Base-by-base conservation (phyloP, 2,113 vertebrate genomes). In the Brachionichthys hirsutus region DNA sequence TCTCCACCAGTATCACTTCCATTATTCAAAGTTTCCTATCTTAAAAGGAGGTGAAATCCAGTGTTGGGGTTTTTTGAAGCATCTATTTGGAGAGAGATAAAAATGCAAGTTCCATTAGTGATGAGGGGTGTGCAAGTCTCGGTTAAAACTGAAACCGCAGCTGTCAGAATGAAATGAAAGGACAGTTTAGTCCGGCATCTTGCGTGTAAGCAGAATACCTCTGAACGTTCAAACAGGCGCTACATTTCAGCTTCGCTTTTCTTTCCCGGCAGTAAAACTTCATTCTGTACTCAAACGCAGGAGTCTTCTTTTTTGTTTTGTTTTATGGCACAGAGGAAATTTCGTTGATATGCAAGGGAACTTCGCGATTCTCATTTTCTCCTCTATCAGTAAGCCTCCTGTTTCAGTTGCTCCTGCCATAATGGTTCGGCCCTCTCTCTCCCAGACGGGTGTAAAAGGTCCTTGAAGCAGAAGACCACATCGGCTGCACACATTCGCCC, bases 401-500 rank as follows among this genome's bases (percentile, higher is more conserved):
- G 62, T 78, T 80, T 81, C 56, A 50, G 62, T 68, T n/a, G 73
- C 61, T 17, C 40, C 36, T 6, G 73, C 61, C 75, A 80, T 74
- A 70, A n/a, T 85, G 78, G 61, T 84, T 68, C 50, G 77, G 61
- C 67, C 72, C 45, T 66, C 62, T 40, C n/a, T n/a, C 48, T 60
- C 18, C 36, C 54, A 66, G 65, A 68, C 65, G 20, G 34, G 65
- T 54, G 53, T 34, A 54, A 71, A 74, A 74, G 62, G 62, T 62
- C 51, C 76, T 70, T 54, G 50, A 73, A 59, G 46, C 15, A 11
- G 55, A 46, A 71, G 66, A 75, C 75, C 78, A 77, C 83, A 74
- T 85, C 77, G 70, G 72, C 54, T 78, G 75, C 75, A 75, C 77
- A 72, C 84, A 84, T 80, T 63, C 77, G 60, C 78, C 75, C 1